phyloP scores from a whole-genome alignment of 2,888 invertebrate species.

The Meiosimyza platycephala region DNA sequence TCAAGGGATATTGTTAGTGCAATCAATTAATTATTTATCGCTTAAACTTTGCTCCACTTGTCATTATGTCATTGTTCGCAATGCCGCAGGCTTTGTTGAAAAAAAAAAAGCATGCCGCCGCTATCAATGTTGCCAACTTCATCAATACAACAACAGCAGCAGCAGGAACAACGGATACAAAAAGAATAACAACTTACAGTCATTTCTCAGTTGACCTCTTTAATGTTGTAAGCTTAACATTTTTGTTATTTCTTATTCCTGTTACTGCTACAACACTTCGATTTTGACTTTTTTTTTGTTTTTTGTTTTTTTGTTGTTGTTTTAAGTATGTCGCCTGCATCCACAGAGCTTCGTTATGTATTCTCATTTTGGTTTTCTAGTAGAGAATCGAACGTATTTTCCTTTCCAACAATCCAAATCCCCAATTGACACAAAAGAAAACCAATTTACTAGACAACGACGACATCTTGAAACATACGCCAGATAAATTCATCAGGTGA shows the following conservation, averaged over 20 bases:
- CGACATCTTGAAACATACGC: conserved; percentile 51
- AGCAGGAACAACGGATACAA: not conserved
- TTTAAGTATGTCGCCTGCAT: too few species aligned
- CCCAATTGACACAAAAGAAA: conserved; percentile 65
- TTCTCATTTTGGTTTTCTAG: not conserved
- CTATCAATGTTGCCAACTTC: conserved; percentile 55
- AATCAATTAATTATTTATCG: conserved; percentile 67
- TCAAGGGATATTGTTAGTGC: conserved; percentile 3
- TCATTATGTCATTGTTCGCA: conserved; percentile 64
- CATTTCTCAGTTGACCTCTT: conserved; percentile 56
- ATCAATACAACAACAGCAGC: conserved; percentile 51
- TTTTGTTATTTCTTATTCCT: conserved; percentile 34
- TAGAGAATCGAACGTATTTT: conserved; percentile 45
- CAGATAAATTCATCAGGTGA: conserved; percentile 66
- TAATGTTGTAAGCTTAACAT: conserved; percentile 60
- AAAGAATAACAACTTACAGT: not conserved
- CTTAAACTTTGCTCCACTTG: conserved; percentile 66
- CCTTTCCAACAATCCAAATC: conserved; percentile 62
- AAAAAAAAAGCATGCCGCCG: conserved; percentile 34
- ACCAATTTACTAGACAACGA: conserved; percentile 65
- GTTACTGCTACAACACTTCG: conserved; percentile 30
- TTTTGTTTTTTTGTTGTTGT: conserved; percentile 19
- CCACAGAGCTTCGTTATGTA: not conserved
- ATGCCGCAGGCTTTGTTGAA: conserved; percentile 25
- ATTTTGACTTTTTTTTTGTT: conserved; percentile 29